Evolutionary conservation across 2,113 vertebrate genomes (phyloP), one percentile per base, ranked within the genome.

Genomic region (Promerops cafer): DNA sequence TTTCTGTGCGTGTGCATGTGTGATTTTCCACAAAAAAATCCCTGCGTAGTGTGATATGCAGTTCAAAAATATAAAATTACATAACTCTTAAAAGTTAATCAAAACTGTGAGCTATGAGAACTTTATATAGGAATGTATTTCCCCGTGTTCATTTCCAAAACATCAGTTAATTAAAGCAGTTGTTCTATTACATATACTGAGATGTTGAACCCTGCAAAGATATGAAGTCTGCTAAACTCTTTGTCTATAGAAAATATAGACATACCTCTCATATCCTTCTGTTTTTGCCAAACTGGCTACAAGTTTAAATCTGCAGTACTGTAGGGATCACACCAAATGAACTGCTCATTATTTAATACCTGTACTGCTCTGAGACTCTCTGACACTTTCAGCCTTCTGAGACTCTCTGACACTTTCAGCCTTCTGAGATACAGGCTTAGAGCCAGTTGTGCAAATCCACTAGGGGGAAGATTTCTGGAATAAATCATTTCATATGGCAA

Each of bases 311-410:
- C 31, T 57, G 35, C 16, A 53, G 50, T 31, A n/a, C 33, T 53
- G 28, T 7, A 57, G 53, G 40, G 20, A 71, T 59, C 78, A 71
- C 59, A 54, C 27, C 37, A 78, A 69, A 76, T 26, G 31, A 91
- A 84, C 47, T 50, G 49, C 53, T 82, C 60, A 47, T 87, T 89
- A 81, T 81, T 81, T 84, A 78, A 50, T 68, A 87, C 21, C 56
- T 80, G 12, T 26, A 57, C 23, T 83, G 40, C 63, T 57, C 53
- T 60, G 61, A 45, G 65, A 71, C 40, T 24, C 70, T 66, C 72
- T 45, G 53, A 86, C 40, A 80, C 53, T 90, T 79, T 63, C 83
- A 88, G 83, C 53, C 90, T 92, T 69, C 91, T 89, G 86, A 92
- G 10, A 13, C 40, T 24, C 70, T 66, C 72, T 45, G 53, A 86